phyloP scores from a whole-genome alignment of 2,797 vertebrate species.

The Moxostoma hubbsi region DNA sequence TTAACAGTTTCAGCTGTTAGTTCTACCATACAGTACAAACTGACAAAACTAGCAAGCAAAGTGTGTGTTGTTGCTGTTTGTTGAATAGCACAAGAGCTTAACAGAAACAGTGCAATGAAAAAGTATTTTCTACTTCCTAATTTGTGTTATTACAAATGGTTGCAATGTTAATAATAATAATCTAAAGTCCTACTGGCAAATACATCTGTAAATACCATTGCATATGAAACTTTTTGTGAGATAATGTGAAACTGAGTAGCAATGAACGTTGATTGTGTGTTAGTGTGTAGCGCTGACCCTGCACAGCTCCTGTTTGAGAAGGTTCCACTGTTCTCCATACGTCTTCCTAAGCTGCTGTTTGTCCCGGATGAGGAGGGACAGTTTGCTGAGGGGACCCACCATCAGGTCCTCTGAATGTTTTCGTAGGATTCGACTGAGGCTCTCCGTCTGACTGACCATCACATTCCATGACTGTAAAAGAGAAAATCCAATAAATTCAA shows the following conservation, averaged over 20 bases:
- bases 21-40: no score
- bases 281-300: slow-evolving; percentile 76
- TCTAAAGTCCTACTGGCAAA: neutral
- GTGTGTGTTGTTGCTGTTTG: no score
- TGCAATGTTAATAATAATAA: neutral
- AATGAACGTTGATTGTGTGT: slow-evolving; percentile 18
- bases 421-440: slow-evolving; percentile 86
- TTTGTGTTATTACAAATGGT: neutral
- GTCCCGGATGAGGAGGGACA: slow-evolving; percentile 90
- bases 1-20: no score
- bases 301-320: slow-evolving; percentile 86
- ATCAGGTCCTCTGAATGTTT: slow-evolving; percentile 87
- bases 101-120: neutral
- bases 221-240: neutral
- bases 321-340: slow-evolving; percentile 88
- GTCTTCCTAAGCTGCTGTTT: slow-evolving; percentile 93
- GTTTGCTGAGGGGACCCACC: slow-evolving; percentile 88
- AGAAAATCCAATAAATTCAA: neutral
- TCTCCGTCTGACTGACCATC: slow-evolving; percentile 87
- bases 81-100: no score
- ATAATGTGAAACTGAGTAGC: neutral
- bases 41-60: no score
- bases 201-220: neutral
- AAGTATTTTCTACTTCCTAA: neutral
- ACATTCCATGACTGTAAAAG: slow-evolving; percentile 85